Conservation (phyloP, 2,888 invertebrate genomes). For the Frankliniella intonsa region DNA sequence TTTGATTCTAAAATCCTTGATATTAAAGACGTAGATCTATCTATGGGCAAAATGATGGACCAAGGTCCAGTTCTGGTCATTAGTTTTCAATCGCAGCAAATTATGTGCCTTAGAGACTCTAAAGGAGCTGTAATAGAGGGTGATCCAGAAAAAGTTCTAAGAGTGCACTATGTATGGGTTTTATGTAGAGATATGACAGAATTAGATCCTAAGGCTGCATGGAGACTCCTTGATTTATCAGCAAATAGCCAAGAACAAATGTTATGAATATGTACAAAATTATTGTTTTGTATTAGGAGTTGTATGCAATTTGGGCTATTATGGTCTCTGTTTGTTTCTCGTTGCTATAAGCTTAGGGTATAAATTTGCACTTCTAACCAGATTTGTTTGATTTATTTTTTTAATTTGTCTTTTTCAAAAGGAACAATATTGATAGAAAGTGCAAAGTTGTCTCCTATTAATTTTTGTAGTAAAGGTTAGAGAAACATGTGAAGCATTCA, state of each 20-base stretch:
- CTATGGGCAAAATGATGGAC: constrained; percentile 98
- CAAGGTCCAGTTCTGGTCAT: constrained; percentile 97
- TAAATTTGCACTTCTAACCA: neutral
- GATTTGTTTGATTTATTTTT: constrained; percentile 17
- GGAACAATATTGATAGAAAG: neutral
- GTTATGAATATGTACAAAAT: constrained; percentile 40
- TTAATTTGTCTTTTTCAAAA: neutral
- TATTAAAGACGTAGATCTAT: constrained; percentile 85
- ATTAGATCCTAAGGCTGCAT: constrained; percentile 89
- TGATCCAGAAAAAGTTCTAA: constrained; percentile 88
- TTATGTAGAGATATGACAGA: constrained; percentile 93
- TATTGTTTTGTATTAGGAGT: neutral
- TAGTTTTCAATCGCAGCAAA: constrained; percentile 94
- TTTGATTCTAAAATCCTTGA: constrained; percentile 79
- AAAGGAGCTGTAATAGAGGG: constrained; percentile 87
- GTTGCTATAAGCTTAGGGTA: neutral
- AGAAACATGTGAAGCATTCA: constrained; percentile 10
- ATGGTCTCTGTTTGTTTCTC: neutral
- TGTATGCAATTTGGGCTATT: neutral
- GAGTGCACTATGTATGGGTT: constrained; percentile 97
- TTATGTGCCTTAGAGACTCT: constrained; percentile 82
- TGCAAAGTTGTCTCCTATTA: neutral
- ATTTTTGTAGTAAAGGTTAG: neutral
- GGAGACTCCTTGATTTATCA: constrained; percentile 89
- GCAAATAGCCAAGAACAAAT: constrained; percentile 78